Evolutionary conservation across 2,888 invertebrate species (phyloP), one percentile per base, ranked within the genome.

Genomic region (Ceriagrion tenellum): DNA sequence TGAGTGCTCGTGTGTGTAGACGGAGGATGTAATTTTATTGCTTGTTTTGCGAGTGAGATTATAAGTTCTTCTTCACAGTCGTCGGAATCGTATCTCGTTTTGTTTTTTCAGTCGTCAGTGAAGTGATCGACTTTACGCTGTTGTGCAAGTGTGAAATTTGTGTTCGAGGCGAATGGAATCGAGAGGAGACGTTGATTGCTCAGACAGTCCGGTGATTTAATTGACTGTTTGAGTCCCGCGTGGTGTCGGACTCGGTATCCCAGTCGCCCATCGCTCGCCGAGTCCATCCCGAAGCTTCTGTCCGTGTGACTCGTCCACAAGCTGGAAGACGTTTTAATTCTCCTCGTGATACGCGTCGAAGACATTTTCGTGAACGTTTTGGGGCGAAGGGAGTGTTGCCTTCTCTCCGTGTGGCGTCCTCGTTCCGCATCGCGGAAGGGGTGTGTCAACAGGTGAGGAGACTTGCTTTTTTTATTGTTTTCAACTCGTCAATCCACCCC

Each of bases 371-470:
- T 81, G 81, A 81, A 18, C 35, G 69, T 93, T 63, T 59, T 40
- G 69, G 35, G 69, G 16, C 69, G 93, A 69, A 69, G n/a, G 69
- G 69, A 91, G 59, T 26, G 69, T 69, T 69, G 35, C 16, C 55
- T 89, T 89, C n/a, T n/a, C 55, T 55, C 89, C 47, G 63, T 40
- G 69, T 59, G 63, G 35, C 63, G 63, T 59, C 69, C 63, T n/a
- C 69, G 47, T 63, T 91, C 91, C 63, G 35, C 91, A 26, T 40
- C 91, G 18, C 35, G 59, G 74, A 63, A 47, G 47, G 69, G 93
- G 93, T 69, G 69, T 69, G 69, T 93, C 93, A 93, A 93, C 93
- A 93, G 93, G 93, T 93, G 93, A 93, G 93, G 74, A n/a, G 26
- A 13, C 13, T 0, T 30, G 40, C 35, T 18, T 59, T 40, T 59